phyloP scores from a whole-genome alignment of 2,888 invertebrate species.

The Apamea anceps region DNA sequence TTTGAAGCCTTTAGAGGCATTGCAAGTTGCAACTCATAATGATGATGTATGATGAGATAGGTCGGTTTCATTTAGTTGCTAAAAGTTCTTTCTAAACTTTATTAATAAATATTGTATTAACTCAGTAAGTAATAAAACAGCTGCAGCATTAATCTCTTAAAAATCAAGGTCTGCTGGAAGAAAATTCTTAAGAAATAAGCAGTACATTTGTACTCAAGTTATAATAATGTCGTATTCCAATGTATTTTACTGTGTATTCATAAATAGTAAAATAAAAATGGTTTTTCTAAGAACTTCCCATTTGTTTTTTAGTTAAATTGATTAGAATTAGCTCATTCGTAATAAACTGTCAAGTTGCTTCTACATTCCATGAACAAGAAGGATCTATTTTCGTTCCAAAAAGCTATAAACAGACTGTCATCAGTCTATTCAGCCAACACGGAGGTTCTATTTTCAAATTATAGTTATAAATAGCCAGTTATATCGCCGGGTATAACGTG shows the following conservation, averaged over 20 bases:
- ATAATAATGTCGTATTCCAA: neutral
- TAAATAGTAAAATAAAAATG: too few species aligned
- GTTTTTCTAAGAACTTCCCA: neutral
- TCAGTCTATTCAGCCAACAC: constrained; percentile 34
- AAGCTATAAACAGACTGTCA: constrained; percentile 31
- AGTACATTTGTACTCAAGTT: neutral
- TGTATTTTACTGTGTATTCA: too few species aligned
- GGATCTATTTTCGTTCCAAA: constrained; percentile 18
- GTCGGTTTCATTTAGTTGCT: neutral
- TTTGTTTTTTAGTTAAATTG: neutral
- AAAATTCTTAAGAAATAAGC: too few species aligned
- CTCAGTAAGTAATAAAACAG: too few species aligned
- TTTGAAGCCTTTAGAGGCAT: constrained; percentile 17
- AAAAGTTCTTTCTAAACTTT: neutral
- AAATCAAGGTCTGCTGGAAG: too few species aligned
- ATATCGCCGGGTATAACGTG: constrained; percentile 47
- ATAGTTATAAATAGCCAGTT: constrained; percentile 58
- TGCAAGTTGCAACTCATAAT: neutral
- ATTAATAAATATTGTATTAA: neutral
- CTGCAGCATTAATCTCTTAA: neutral
- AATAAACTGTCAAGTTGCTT: neutral
- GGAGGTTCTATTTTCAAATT: constrained; percentile 63
- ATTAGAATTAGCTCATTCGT: neutral
- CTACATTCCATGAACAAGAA: neutral
- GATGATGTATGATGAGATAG: neutral